phyloP scores from a whole-genome alignment of 2,888 invertebrate genomes.

The Eupithecia exiguata region DNA sequence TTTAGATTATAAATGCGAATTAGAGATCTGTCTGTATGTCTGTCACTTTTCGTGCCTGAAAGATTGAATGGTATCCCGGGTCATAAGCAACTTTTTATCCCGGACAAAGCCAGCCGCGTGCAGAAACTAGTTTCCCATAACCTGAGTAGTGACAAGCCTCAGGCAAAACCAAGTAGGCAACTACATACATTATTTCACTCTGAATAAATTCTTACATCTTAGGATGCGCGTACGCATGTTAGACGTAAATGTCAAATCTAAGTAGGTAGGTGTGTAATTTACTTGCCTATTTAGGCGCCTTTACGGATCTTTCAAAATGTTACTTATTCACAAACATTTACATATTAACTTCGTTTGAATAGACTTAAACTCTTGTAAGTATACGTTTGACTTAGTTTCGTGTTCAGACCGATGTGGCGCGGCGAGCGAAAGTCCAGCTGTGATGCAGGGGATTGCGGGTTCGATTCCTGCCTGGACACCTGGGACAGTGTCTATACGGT shows the following conservation, averaged over 20 bases:
- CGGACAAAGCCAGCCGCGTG: background rate
- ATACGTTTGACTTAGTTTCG: background rate
- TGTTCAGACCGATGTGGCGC: background rate
- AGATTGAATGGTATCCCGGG: background rate
- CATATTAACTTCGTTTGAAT: background rate
- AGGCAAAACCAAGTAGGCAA: background rate
- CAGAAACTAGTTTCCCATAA: background rate
- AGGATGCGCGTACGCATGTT: slow-evolving; percentile 23
- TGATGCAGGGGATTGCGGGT: too few relatives aligned
- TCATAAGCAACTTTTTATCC: background rate
- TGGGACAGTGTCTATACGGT: too few relatives aligned
- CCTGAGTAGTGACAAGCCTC: background rate
- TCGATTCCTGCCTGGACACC: too few relatives aligned
- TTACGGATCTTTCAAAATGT: slow-evolving; percentile 15
- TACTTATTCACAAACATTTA: background rate
- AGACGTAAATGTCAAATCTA: slow-evolving; percentile 19
- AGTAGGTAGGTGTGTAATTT: slow-evolving; percentile 10
- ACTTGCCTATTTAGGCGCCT: background rate
- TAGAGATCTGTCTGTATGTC: too few relatives aligned
- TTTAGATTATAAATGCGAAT: too few relatives aligned
- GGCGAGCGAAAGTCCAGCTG: too few relatives aligned
- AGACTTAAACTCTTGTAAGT: background rate
- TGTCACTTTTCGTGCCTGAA: background rate
- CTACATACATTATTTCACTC: slow-evolving; percentile 1
- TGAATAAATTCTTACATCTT: slow-evolving; percentile 2